Conservation (phyloP, 2,888 invertebrate genomes). For the Drosophila lutescens region DNA sequence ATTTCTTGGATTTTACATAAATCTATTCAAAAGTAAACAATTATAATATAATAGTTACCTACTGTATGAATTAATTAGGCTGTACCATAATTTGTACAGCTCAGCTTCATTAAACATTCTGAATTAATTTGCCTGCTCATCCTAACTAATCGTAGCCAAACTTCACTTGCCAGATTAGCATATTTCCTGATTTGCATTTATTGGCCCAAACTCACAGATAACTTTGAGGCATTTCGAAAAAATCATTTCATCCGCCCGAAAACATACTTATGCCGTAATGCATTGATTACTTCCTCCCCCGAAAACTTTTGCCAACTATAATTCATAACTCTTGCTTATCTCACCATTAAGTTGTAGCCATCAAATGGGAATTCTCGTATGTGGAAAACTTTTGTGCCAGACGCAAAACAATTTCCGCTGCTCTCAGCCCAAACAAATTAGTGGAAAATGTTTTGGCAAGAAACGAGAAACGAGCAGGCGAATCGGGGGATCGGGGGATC, state of each 20-base stretch:
- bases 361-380: conserved; percentile 66
- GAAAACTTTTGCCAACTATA: conserved; percentile 46
- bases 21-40: no score
- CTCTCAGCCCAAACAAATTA: conserved; percentile 71
- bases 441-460: conserved; percentile 51
- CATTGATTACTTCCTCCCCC: conserved; percentile 61
- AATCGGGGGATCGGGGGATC: neutral
- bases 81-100: neutral
- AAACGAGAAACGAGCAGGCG: conserved; percentile 13
- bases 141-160: neutral
- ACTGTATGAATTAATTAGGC: neutral
- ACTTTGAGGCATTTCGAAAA: conserved; percentile 29
- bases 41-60: no score
- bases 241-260: conserved; percentile 32
- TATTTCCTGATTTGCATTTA: conserved; percentile 31
- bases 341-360: conserved; percentile 62
- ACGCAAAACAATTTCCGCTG: conserved; percentile 70
- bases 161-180: conserved; percentile 21
- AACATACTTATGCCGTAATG: conserved; percentile 45
- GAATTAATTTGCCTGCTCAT: neutral
- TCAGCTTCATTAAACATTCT: neutral
- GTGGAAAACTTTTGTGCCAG: conserved; percentile 65
- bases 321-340: conserved; percentile 65
- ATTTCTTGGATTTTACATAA: no score
- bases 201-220: conserved; percentile 33